Conservation (phyloP, 2,888 invertebrate species). For the Hypselothyrea guttata region DNA sequence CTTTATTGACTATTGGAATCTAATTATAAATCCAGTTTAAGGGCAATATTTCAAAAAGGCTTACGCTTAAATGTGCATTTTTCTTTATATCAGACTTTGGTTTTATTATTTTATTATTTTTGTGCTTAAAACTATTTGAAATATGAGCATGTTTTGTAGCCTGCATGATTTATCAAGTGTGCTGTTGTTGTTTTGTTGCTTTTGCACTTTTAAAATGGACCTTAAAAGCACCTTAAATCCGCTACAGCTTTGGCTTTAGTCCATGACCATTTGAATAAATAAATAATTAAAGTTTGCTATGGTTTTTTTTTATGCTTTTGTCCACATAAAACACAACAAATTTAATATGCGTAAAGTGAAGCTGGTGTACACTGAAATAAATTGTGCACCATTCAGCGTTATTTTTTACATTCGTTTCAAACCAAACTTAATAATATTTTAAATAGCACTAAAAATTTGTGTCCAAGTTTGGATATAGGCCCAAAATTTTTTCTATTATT, state of each 20-base stretch:
- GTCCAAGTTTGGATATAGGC: too few relatives aligned
- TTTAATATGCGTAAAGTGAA: conserved; percentile 33
- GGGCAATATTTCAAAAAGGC: conserved; percentile 6
- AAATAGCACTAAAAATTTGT: too few relatives aligned
- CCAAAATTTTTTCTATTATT: too few relatives aligned
- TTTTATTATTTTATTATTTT: conserved; percentile 1
- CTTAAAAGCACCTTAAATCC: conserved; percentile 23
- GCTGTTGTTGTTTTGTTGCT: not conserved
- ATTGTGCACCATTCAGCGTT: too few relatives aligned
- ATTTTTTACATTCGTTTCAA: too few relatives aligned
- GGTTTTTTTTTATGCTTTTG: conserved; percentile 23
- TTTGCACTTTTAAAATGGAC: conserved; percentile 20
- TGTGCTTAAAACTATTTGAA: not conserved
- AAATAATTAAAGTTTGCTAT: conserved; percentile 58
- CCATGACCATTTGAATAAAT: conserved; percentile 58
- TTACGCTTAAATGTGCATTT: not conserved
- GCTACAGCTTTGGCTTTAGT: conserved; percentile 2
- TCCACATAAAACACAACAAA: conserved; percentile 20
- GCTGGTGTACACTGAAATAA: not conserved
- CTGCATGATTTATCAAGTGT: conserved; percentile 26
- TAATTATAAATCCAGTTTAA: not conserved
- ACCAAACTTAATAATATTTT: too few relatives aligned
- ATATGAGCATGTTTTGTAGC: too few relatives aligned
- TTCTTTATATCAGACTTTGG: not conserved
- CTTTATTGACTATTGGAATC: not conserved